These are phyloP conservation scores for Temnothorax curvispinosus DNA, from an alignment of 1,140 invertebrate species.

Conservation along the genomic window DNA sequence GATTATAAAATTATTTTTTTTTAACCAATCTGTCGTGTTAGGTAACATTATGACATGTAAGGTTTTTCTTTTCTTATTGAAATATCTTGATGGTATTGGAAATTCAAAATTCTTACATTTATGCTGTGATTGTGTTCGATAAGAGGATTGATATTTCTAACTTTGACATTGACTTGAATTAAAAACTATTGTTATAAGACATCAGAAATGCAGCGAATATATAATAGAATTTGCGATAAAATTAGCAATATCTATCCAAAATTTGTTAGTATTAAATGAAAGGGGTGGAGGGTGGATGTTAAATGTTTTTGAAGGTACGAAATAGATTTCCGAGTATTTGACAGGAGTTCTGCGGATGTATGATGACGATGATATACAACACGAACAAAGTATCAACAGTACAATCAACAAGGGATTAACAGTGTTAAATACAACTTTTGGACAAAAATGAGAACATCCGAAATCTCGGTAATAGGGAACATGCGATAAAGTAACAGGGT, in stretches of 20 bases:
- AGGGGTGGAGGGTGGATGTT: not conserved
- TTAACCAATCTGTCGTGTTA: not conserved
- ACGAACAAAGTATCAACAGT: constrained; percentile 51
- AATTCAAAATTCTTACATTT: not conserved
- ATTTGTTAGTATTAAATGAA: not conserved
- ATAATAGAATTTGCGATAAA: not conserved
- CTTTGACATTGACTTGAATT: not conserved
- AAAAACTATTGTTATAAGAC: not conserved
- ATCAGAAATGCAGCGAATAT: not conserved
- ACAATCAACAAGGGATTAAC: constrained; percentile 52
- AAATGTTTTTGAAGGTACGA: not conserved
- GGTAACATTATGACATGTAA: not conserved
- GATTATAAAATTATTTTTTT: not conserved
- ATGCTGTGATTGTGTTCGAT: not conserved
- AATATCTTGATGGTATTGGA: not conserved
- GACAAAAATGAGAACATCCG: not conserved
- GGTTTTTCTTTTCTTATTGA: not conserved
- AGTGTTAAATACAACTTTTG: constrained; percentile 41
- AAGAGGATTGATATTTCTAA: not conserved
- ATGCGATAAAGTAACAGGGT: constrained; percentile 34
- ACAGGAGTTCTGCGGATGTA: not conserved
- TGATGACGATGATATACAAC: constrained; percentile 36
- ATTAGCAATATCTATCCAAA: not conserved
- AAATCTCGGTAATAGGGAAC: constrained; percentile 26
- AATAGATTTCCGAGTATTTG: not conserved